These are phyloP conservation scores for Diarsia brunnea DNA, from an alignment of 2,888 invertebrate species.

Conservation along the genomic window DNA sequence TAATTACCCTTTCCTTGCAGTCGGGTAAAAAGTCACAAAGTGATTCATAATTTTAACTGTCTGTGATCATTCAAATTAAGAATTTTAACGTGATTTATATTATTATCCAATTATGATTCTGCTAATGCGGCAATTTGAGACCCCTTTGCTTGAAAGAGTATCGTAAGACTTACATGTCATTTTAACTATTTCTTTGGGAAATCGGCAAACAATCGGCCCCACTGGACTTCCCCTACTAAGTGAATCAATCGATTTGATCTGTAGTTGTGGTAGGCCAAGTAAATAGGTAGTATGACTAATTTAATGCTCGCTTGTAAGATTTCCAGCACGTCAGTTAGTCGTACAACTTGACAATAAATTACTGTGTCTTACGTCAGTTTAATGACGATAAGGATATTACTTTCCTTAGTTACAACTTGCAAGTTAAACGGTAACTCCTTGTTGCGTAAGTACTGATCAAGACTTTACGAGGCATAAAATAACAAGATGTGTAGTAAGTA, in stretches of 20 bases:
- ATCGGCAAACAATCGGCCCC: conserved; percentile 5
- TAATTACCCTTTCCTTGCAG: too few relatives aligned
- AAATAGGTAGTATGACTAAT: conserved; percentile 33
- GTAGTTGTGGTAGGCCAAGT: conserved; percentile 22
- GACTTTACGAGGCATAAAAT: conserved; percentile 2
- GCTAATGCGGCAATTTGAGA: too few relatives aligned
- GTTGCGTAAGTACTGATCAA: conserved; percentile 11
- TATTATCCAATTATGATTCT: too few relatives aligned
- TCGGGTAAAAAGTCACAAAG: too few relatives aligned
- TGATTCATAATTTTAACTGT: too few relatives aligned
- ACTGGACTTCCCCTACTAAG: conserved; percentile 26
- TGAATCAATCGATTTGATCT: conserved; percentile 41
- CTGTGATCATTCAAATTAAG: too few relatives aligned
- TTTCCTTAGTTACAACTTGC: not conserved
- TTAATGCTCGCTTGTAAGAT: conserved; percentile 25
- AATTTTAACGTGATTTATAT: too few relatives aligned
- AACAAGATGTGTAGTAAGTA: conserved; percentile 2
- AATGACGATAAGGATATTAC: conserved; percentile 13
- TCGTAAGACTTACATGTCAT: too few relatives aligned
- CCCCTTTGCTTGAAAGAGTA: too few relatives aligned
- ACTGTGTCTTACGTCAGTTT: conserved; percentile 18
- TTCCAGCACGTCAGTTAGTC: conserved; percentile 26
- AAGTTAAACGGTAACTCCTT: conserved; percentile 13
- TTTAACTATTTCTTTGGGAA: not conserved
- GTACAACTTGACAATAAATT: conserved; percentile 23